Conservation (phyloP, 2,888 invertebrate species). For the Meandrusa payeni region DNA sequence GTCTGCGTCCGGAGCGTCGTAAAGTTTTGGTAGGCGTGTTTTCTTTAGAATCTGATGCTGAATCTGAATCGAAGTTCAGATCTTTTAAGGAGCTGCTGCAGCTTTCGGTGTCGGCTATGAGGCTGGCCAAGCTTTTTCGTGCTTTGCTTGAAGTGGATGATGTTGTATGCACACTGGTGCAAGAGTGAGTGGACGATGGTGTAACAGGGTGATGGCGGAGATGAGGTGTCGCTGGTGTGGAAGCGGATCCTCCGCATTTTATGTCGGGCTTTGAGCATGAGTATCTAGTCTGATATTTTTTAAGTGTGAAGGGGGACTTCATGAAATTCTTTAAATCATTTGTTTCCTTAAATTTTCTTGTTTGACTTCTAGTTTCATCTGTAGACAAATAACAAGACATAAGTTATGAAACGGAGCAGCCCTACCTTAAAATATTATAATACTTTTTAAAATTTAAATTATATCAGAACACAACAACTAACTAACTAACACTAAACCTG, state of each 20-base stretch:
- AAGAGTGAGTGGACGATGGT: conserved; percentile 69
- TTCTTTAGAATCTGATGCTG: conserved; percentile 69
- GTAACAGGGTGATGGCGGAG: conserved; percentile 64
- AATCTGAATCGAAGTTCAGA: conserved; percentile 71
- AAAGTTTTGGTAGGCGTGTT: conserved; percentile 63
- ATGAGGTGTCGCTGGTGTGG: conserved; percentile 67
- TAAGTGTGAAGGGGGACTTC: conserved; percentile 72
- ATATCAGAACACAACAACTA: no score
- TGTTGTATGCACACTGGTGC: conserved; percentile 61
- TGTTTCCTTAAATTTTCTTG: conserved; percentile 53
- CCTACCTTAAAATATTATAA: no score
- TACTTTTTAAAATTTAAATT: no score
- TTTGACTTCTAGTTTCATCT: conserved; percentile 60
- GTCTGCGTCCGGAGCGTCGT: conserved; percentile 46
- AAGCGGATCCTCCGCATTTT: conserved; percentile 55
- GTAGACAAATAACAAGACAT: conserved; percentile 17
- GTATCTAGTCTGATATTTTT: conserved; percentile 64
- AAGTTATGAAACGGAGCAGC: no score
- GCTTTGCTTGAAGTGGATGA: conserved; percentile 71
- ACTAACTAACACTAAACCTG: no score
- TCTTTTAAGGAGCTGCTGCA: conserved; percentile 76
- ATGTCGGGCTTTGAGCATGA: conserved; percentile 50
- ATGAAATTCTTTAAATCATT: conserved; percentile 69
- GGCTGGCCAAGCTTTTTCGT: conserved; percentile 65
- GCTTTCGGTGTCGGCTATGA: conserved; percentile 74